Evolutionary conservation across 2,797 vertebrate species (phyloP).

Genomic region (Hylomyscus alleni): DNA sequence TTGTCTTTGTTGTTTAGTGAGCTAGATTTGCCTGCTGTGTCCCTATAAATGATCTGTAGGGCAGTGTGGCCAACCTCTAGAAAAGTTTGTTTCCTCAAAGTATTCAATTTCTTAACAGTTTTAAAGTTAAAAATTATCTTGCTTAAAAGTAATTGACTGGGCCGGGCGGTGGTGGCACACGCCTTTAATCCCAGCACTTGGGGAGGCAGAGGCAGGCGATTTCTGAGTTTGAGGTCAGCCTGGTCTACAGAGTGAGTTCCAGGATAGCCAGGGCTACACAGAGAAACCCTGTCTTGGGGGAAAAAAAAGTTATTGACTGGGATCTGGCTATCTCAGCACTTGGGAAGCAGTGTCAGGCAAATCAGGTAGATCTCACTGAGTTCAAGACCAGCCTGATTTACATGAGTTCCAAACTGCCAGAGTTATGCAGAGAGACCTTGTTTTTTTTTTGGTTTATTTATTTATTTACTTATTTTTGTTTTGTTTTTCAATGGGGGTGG

Average conservation of each 20-base stretch:
- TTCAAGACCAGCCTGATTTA: background rate
- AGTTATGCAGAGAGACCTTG: background rate
- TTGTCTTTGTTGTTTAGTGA: slow-evolving; percentile 39
- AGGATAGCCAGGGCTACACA: no score
- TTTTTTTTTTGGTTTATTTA: no score
- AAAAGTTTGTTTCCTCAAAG: slow-evolving; percentile 39
- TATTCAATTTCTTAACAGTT: background rate
- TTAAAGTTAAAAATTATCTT: background rate
- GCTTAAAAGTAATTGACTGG: background rate
- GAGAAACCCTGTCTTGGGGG: no score
- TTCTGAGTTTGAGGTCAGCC: no score
- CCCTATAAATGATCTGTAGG: background rate
- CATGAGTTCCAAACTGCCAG: background rate
- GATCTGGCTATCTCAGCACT: background rate
- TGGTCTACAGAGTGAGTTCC: no score
- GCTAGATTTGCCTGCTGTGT: background rate
- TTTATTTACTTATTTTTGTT: no score
- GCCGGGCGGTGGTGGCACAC: background rate
- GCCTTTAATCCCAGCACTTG: background rate
- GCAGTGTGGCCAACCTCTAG: slow-evolving; percentile 21
- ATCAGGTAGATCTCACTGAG: background rate
- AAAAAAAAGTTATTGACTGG: no score
- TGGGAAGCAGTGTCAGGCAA: background rate
- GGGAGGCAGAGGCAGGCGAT: no score
- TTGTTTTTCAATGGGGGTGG: background rate